A percentile compares a stretch with the other conserved stretches of the same genome.
Conservation (phyloP, 2,888 invertebrate genomes). For the Megaustenia siamemsis region DNA sequence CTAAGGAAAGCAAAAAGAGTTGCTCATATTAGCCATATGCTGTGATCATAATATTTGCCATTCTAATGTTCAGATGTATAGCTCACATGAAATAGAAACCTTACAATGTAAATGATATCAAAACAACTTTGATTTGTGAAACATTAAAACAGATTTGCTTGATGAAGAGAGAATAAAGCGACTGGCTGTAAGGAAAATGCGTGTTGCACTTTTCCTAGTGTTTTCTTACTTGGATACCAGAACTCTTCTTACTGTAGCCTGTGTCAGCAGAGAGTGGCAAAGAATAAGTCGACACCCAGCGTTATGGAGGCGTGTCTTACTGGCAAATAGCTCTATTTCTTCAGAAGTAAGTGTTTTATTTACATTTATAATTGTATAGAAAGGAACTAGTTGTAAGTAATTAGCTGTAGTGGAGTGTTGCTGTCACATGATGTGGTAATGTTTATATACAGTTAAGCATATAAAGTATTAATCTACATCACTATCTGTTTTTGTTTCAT, state of each 20-base stretch:
- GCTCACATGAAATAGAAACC: neutral
- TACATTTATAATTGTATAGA: neutral
- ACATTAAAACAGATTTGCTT: slow-evolving; percentile 48
- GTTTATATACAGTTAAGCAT: neutral
- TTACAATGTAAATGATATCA: neutral
- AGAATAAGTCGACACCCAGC: slow-evolving; percentile 73
- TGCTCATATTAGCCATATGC: too few species aligned
- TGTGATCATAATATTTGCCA: too few species aligned
- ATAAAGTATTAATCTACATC: neutral
- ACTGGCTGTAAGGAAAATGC: slow-evolving; percentile 62
- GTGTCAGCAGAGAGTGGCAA: slow-evolving; percentile 76
- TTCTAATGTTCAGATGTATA: too few species aligned
- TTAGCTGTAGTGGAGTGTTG: too few species aligned
- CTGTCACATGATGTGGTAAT: too few species aligned
- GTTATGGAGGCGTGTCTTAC: slow-evolving; percentile 72
- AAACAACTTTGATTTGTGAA: slow-evolving; percentile 21
- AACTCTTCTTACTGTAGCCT: slow-evolving; percentile 65
- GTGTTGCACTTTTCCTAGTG: slow-evolving; percentile 68
- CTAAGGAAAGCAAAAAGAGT: too few species aligned
- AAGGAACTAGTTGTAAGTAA: neutral
- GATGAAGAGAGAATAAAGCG: slow-evolving; percentile 49
- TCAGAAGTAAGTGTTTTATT: slow-evolving; percentile 61
- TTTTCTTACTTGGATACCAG: slow-evolving; percentile 73
- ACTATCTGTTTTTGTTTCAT: neutral
- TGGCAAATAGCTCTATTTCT: slow-evolving; percentile 68